Percentiles rank a stretch among this genome's conserved stretches.
Evolutionary conservation across 35 echinoderm and acorn worm species (phyloP).

Genomic region (Acanthaster planci): DNA sequence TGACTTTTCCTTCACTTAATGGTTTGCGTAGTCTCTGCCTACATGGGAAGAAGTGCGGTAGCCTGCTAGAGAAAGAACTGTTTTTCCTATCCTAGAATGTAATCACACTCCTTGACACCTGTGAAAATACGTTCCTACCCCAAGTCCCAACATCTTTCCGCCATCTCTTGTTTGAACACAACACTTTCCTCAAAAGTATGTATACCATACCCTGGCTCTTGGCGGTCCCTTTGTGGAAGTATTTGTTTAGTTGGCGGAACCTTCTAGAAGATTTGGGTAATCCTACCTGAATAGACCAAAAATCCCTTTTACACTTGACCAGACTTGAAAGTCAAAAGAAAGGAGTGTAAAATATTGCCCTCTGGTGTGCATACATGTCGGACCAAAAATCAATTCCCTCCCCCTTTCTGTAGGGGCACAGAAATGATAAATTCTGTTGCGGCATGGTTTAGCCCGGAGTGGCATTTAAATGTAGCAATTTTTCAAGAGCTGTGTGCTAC

Average conservation of each 20-base stretch:
- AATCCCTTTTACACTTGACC: slow-evolving; percentile 14
- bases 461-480: slow-evolving; percentile 16
- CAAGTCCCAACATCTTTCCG: background rate
- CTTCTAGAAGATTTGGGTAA: background rate
- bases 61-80: too few relatives aligned
- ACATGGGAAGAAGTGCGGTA: too few relatives aligned
- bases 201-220: background rate
- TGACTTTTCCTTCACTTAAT: too few relatives aligned
- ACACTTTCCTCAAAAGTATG: background rate
- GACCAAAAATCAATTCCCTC: background rate
- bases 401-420: background rate
- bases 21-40: too few relatives aligned
- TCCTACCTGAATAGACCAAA: slow-evolving; percentile 4
- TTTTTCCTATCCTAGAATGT: background rate
- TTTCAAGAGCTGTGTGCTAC: background rate
- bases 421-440: background rate
- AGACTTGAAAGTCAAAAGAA: slow-evolving; percentile 14
- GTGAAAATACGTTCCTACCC: background rate
- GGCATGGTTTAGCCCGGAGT: background rate
- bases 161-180: slow-evolving; percentile 14
- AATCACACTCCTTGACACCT: background rate
- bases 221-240: background rate
- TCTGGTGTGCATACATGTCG: background rate
- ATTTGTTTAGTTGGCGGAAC: slow-evolving; percentile 25
- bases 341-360: background rate